Evolutionary conservation across 2,113 vertebrate species (phyloP).

Genomic region (Muntiacus reevesi): DNA sequence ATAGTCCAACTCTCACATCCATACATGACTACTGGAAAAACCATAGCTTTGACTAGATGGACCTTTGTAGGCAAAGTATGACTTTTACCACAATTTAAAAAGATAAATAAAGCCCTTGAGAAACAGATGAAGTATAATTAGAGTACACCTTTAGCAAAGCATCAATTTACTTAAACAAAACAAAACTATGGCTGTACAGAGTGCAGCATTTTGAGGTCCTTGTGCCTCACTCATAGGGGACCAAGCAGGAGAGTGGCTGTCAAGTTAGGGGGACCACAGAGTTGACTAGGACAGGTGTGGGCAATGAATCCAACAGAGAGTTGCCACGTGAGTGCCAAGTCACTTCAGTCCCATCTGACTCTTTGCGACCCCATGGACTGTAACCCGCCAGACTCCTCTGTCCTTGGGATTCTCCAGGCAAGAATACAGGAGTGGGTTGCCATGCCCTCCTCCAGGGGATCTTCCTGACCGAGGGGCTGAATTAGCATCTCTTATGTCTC

Average conservation of each 20-base stretch:
- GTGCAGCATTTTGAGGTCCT: neutral
- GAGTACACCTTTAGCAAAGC: neutral
- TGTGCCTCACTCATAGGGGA: neutral
- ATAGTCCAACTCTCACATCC: neutral
- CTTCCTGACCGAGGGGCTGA: rapidly evolving
- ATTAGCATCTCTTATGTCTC: neutral
- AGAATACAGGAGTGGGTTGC: neutral
- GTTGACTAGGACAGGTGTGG: neutral
- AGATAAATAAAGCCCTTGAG: neutral
- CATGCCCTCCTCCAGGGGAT: neutral
- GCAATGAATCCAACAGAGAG: neutral
- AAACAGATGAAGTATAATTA: neutral
- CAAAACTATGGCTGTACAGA: rapidly evolving
- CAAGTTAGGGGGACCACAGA: neutral
- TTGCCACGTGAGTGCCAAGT: neutral
- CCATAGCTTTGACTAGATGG: neutral
- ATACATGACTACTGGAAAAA: neutral
- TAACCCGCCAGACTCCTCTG: neutral
- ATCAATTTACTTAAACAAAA: neutral
- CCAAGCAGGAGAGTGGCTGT: neutral
- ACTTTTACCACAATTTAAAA: neutral
- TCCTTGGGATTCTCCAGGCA: neutral
- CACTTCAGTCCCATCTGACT: neutral
- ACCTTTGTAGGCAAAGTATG: neutral
- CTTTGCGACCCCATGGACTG: neutral